Evolutionary conservation across 1,140 invertebrate genomes (phyloP), one percentile per base, ranked within the genome.

Genomic region (Melipona quadrifasciata): DNA sequence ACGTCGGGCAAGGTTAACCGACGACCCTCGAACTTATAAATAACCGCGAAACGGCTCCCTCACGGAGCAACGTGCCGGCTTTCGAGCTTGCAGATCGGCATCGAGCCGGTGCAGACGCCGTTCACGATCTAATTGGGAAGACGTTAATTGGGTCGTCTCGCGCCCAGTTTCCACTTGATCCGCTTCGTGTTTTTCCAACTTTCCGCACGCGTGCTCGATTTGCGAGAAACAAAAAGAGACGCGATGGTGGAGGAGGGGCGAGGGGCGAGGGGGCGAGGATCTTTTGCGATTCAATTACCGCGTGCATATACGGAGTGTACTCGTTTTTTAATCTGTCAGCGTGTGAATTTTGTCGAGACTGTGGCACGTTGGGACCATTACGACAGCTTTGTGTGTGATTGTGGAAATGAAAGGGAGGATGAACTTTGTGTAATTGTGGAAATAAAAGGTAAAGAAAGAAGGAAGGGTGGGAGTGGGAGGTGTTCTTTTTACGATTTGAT

Each of bases 1-100:
- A 82, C 89, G 89, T 88, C 92, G 92, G 92, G 73, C 92, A 93
- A 93, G 92, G 91, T 93, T 91, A 93, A 92, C n/a, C 86, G 82
- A 31, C 89, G 92, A 92, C 92, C 92, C 91, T 92, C 92, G 86
- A 90, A 87, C 84, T 92, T 93, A 93, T 93, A 91, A 93, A 93
- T 93, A 93, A 89, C 83, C 67, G 27, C 74, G 81, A 85, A 74
- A 84, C 87, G 78, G 39, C 76, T 77, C 73, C 80, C 81, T 68
- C 75, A 27, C 34, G 47, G 68, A 72, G 72, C 34, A 80, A 34
- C 75, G 57, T 11, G 51, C 58, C 6, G 12, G 55, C 76, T 53
- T 8, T 53, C 51, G 4, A n/a, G n/a, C 61, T 53, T 31, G 65
- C 27, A 47, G 51, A 70, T 77, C 58, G 39, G 12, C 55, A n/a